Evolutionary conservation across 2,888 invertebrate genomes (phyloP), one percentile per base, ranked within the genome.

Genomic region (Uropetala carovei): DNA sequence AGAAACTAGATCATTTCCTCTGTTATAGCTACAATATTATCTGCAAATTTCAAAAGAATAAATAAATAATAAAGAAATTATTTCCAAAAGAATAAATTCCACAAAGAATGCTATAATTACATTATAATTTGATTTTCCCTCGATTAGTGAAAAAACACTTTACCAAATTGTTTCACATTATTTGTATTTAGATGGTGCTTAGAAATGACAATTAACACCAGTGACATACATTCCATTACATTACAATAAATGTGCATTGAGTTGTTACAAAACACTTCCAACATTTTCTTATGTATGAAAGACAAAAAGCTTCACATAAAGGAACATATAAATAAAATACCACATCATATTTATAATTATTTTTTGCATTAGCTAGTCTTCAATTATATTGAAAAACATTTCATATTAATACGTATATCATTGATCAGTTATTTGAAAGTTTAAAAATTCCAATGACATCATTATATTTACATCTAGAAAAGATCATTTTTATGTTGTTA

Each of bases 181-280:
- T 11, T 9, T 60, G 30, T 60, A 86, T 86, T 86, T 59, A 59
- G 14, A 30, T 86, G 86, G 59, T 60, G 86, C 60, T 60, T 59
- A 59, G 30, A 56, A 59, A 86, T 58, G 60, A 16, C 18, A 18
- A 59, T 27, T 60, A 86, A 27, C 59, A 9, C 27, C 30, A 82
- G 59, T 86, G 30, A 86, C 86, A 86, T 60, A 60, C 59, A 60
- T 60, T 59, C 58, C n/a, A n/a, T 86, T 86, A 86, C 59, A 86
- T 27, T 86, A 27, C 86, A 86, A 30, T n/a, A 30, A 82, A 86
- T 60, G 86, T 86, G 86, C 86, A 86, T 60, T 60, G 27, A 58
- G 22, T 85, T 58, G 59, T 60, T 86, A 86, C 60, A 86, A 86
- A 89, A 89, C 30, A 43, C 11, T 30, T n/a, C 43, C 43, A 16